phyloP scores from a whole-genome alignment of 2,113 vertebrate genomes.

The Struthidea cinerea region DNA sequence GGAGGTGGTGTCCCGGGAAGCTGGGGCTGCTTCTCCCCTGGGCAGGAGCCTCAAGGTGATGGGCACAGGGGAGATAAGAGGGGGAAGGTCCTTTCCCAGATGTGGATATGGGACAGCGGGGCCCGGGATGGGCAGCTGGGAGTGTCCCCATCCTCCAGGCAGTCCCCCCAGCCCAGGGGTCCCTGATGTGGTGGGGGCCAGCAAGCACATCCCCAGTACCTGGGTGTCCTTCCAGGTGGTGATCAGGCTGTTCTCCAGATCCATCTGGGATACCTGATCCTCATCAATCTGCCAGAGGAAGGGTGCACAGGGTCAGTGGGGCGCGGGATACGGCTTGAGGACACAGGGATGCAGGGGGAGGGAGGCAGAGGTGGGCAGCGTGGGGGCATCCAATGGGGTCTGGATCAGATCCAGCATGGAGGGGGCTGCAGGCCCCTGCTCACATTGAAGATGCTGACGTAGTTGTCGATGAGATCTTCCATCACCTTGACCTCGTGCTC shows the following conservation, averaged over 20 bases:
- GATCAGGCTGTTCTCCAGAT: conserved; percentile 94
- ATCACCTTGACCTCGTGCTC: conserved; percentile 94
- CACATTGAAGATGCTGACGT: conserved; percentile 88
- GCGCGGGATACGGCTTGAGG: neutral
- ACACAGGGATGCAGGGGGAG: neutral
- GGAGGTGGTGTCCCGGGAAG: neutral
- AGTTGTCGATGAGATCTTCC: conserved; percentile 94
- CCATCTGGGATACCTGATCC: conserved; percentile 94
- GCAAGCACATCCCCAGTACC: conserved; percentile 63
- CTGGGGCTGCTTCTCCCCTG: neutral
- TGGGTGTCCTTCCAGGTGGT: conserved; percentile 97
- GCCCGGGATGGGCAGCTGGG: neutral
- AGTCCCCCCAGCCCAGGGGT: neutral
- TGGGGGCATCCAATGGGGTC: neutral
- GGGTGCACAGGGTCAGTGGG: neutral
- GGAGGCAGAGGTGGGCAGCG: neutral
- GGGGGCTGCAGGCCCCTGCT: conserved; percentile 17
- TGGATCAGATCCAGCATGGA: neutral
- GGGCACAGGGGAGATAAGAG: neutral
- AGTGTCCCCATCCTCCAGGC: neutral
- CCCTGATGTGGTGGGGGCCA: accelerated
- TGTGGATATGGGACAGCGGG: neutral
- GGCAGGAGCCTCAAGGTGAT: neutral
- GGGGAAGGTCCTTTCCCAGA: neutral
- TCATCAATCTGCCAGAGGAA: conserved; percentile 84